Conservation (phyloP, 2,113 vertebrate species). For the Carassius auratus region DNA sequence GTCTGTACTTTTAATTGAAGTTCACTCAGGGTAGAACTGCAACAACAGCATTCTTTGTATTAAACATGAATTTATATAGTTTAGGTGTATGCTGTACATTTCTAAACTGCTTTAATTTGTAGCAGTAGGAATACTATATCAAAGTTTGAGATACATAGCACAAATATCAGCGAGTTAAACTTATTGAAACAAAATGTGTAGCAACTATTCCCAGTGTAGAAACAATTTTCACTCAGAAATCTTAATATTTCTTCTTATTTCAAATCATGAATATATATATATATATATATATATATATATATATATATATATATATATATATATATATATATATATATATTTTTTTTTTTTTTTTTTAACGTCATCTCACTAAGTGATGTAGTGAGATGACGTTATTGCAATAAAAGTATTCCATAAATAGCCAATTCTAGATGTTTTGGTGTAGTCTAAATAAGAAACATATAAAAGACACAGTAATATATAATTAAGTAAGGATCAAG, state of each 20-base stretch:
- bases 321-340: neutral
- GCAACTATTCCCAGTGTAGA: neutral
- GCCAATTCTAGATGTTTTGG: neutral
- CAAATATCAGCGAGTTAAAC: neutral
- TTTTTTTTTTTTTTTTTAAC: neutral
- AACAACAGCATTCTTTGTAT: neutral
- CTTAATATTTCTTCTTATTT: neutral
- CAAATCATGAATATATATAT: neutral
- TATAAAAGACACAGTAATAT: neutral
- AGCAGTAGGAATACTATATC: neutral
- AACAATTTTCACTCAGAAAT: neutral
- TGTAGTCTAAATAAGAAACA: slow-evolving; percentile 10
- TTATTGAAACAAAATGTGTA: neutral
- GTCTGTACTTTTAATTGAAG: neutral
- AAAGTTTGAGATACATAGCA: neutral
- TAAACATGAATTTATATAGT: neutral
- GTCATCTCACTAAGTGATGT: neutral
- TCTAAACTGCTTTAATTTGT: neutral
- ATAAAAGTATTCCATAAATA: neutral
- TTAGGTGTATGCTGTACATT: neutral
- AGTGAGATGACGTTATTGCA: neutral
- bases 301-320: too few species aligned
- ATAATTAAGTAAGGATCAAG: neutral
- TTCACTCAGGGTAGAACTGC: neutral
- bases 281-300: too few species aligned